phyloP scores from a whole-genome alignment of 2,113 vertebrate genomes.

The Chroicocephalus ridibundus region DNA sequence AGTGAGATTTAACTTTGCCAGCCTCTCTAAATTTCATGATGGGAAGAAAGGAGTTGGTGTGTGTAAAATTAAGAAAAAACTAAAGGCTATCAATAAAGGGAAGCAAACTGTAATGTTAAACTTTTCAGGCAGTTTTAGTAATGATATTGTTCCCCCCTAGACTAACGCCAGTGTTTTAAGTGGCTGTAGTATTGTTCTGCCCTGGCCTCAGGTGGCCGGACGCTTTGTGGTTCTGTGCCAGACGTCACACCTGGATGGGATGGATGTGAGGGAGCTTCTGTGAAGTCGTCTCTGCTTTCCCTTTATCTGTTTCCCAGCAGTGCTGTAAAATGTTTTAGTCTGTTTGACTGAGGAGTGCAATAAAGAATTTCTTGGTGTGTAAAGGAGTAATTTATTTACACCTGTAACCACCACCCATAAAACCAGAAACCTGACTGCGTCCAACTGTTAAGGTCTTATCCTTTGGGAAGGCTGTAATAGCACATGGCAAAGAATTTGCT shows the following conservation, averaged over 20 bases:
- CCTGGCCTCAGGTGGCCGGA: background rate
- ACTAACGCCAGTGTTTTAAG: background rate
- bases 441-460: background rate
- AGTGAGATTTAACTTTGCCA: background rate
- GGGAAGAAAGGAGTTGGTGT: background rate
- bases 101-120: background rate
- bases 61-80: background rate
- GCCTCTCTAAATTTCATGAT: background rate
- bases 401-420: background rate
- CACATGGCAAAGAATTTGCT: background rate
- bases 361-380: background rate
- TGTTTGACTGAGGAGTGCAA: background rate
- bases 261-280: background rate
- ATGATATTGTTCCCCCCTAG: rapidly evolving
- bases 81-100: background rate
- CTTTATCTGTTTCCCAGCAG: background rate
- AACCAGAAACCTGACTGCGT: background rate
- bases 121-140: background rate
- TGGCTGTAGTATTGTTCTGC: background rate
- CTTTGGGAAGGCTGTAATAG: background rate
- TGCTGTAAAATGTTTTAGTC: background rate
- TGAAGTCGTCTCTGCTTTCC: background rate
- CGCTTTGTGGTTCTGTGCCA: background rate
- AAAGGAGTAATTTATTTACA: background rate
- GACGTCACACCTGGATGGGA: background rate